Percentiles rank a stretch among this genome's conserved stretches.
Evolutionary conservation across 1,140 invertebrate species (phyloP).

Genomic region (Cotesia glomerata): DNA sequence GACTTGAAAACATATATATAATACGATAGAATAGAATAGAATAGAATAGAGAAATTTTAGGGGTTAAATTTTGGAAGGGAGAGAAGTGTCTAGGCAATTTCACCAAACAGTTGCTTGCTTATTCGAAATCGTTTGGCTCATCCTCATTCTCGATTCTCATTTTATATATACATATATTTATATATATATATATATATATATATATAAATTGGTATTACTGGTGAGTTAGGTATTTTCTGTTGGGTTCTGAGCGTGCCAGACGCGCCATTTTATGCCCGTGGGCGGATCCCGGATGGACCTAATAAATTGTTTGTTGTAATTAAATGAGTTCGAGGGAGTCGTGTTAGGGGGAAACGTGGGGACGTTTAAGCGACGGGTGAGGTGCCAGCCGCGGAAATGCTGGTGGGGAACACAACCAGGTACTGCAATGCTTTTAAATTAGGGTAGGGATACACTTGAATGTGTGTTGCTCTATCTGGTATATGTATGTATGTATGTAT

Average conservation of each 20-base stretch:
- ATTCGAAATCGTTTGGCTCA: background rate
- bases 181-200: no score
- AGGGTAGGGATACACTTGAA: constrained; percentile 5
- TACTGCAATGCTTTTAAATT: constrained; percentile 11
- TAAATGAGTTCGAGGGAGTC: constrained; percentile 62
- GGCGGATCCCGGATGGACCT: constrained; percentile 59
- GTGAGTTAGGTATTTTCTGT: no score
- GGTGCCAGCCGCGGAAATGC: constrained; percentile 31
- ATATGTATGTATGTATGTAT: constrained; percentile 21
- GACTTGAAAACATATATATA: background rate
- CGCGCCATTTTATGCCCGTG: constrained; percentile 50
- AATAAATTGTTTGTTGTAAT: constrained; percentile 65
- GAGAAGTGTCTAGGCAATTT: no score
- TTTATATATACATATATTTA: no score
- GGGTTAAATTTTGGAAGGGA: no score
- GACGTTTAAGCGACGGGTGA: background rate
- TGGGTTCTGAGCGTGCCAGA: constrained; percentile 18
- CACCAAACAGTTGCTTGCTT: no score
- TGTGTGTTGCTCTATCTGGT: background rate
- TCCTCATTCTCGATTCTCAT: background rate
- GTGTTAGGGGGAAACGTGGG: constrained; percentile 47
- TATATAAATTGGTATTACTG: no score
- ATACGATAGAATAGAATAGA: background rate
- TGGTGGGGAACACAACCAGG: constrained; percentile 10
- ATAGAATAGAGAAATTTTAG: no score